Conservation (phyloP, 2,113 vertebrate genomes). For the Tachysurus fulvidraco region DNA sequence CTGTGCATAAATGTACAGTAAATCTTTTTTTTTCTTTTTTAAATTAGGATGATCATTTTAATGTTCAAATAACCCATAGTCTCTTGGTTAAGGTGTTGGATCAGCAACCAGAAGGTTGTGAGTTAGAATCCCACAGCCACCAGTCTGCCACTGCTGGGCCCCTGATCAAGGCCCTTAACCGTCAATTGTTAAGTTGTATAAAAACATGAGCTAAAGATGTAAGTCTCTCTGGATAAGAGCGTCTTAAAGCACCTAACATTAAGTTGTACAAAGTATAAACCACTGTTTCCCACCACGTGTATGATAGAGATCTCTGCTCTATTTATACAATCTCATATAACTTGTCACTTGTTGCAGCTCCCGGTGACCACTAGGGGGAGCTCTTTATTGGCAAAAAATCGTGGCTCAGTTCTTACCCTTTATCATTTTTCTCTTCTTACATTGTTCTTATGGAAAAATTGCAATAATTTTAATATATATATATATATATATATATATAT, state of each 20-base stretch:
- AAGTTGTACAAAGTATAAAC: background rate
- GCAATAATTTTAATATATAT: background rate
- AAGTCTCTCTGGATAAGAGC: no score
- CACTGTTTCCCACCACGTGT: background rate
- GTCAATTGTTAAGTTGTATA: no score
- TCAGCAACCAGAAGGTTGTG: no score
- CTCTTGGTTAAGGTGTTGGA: no score
- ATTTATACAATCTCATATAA: background rate
- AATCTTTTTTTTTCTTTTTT: background rate
- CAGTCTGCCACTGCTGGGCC: no score
- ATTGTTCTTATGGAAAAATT: background rate
- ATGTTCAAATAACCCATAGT: background rate
- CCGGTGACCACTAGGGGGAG: conserved; percentile 18
- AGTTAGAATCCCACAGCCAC: no score
- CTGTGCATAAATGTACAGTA: background rate
- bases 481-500: background rate
- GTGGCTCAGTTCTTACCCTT: background rate
- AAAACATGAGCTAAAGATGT: no score
- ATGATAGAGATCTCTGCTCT: background rate
- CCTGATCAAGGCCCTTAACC: no score
- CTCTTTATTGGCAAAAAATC: background rate
- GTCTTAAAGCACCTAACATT: no score
- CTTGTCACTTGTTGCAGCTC: background rate
- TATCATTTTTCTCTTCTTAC: no score
- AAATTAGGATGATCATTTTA: background rate